Conservation (phyloP, 2,797 vertebrate species). For the Sus cebifrons region DNA sequence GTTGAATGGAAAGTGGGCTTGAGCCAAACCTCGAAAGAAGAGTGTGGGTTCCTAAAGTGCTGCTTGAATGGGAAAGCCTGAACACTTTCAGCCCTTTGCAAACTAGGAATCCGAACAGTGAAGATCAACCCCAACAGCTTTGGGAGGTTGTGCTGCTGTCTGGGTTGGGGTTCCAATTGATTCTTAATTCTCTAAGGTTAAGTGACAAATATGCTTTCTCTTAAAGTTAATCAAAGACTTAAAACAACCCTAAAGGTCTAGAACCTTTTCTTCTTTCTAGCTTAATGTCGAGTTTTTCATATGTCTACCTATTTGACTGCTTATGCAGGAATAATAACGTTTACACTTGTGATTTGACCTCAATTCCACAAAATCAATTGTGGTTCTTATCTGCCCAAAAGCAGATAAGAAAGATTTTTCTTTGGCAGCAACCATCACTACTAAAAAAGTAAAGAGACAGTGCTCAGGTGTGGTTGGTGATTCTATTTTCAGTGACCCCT, state of each 20-base stretch:
- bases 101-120: not conserved
- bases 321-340: not conserved
- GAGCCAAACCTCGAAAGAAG: not conserved
- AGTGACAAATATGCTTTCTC: conserved; percentile 10
- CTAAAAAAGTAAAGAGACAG: conserved; percentile 36
- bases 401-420: conserved; percentile 62
- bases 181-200: conserved; percentile 14
- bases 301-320: conserved; percentile 33
- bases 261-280: not conserved
- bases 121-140: not conserved
- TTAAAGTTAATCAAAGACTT: conserved; percentile 44
- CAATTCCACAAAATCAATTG: conserved; percentile 62
- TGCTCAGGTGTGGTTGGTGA: not conserved
- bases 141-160: not conserved
- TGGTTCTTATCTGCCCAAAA: conserved; percentile 71
- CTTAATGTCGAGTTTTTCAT: conserved; percentile 47
- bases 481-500: conserved; percentile 64
- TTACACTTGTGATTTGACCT: conserved; percentile 69
- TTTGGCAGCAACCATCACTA: not conserved
- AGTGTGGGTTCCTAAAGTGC: not conserved
- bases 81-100: not conserved
- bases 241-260: not conserved
- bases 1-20: not conserved
- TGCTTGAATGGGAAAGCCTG: not conserved
- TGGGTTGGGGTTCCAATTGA: not conserved